phyloP scores from a whole-genome alignment of 2,797 vertebrate species.

The Dipus sagitta region DNA sequence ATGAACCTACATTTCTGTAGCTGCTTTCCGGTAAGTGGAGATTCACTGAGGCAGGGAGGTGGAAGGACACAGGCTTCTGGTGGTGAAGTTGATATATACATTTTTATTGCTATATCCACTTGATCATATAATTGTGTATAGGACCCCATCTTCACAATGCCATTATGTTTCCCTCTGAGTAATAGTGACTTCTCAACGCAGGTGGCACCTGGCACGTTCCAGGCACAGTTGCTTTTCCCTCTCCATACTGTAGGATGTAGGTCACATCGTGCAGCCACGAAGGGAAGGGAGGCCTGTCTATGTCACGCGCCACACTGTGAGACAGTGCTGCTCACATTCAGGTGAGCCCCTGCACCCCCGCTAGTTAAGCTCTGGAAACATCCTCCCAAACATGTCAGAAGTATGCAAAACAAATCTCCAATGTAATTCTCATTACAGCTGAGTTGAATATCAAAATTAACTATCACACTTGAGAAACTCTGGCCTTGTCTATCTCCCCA shows the following conservation, averaged over 20 bases:
- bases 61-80: background rate
- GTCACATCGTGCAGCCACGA: too few relatives aligned
- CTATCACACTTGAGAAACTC: background rate
- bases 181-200: background rate
- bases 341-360: background rate
- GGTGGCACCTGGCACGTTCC: background rate
- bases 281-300: background rate
- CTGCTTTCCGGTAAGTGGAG: background rate
- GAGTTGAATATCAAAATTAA: background rate
- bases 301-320: background rate
- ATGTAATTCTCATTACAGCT: background rate
- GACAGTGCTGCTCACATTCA: background rate
- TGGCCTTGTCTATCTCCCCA: background rate
- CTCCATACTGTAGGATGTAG: too few relatives aligned
- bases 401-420: background rate
- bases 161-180: background rate
- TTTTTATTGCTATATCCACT: background rate
- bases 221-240: background rate
- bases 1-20: background rate
- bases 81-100: background rate
- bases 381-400: background rate
- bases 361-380: background rate
- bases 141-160: constrained; percentile 23
- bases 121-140: background rate
- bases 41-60: background rate